Evolutionary conservation across 2,113 vertebrate species (phyloP).

Genomic region (Leucopsar rothschildi): DNA sequence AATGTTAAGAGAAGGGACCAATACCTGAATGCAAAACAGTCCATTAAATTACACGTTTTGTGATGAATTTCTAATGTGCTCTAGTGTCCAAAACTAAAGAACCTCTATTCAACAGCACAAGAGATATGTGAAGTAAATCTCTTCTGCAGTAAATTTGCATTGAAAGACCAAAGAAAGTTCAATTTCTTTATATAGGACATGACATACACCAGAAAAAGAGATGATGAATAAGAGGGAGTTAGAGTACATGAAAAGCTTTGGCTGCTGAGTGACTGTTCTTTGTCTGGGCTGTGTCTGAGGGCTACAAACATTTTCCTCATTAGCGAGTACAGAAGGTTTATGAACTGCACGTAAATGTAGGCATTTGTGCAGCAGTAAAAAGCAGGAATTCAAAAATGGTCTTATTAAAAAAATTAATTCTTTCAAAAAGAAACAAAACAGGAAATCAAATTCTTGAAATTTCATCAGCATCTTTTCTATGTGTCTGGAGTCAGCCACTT

Average conservation of each 20-base stretch:
- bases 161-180: neutral
- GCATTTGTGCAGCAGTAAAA: neutral
- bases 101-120: neutral
- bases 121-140: neutral
- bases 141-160: neutral
- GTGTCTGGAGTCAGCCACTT: neutral
- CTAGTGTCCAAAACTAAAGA: neutral
- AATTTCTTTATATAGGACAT: neutral
- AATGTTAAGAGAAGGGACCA: neutral
- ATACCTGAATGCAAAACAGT: neutral
- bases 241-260: neutral
- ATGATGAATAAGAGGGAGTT: neutral
- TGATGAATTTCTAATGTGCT: neutral
- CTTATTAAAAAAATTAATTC: neutral
- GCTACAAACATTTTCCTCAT: neutral
- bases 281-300: neutral
- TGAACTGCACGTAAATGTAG: neutral
- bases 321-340: neutral
- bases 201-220: neutral
- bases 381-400: neutral
- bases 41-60: neutral
- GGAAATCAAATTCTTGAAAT: neutral
- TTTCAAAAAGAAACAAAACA: neutral
- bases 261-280: neutral
- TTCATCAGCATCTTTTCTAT: neutral